Base-by-base conservation (phyloP, 2,113 vertebrate species). In the Sorex araneus region DNA sequence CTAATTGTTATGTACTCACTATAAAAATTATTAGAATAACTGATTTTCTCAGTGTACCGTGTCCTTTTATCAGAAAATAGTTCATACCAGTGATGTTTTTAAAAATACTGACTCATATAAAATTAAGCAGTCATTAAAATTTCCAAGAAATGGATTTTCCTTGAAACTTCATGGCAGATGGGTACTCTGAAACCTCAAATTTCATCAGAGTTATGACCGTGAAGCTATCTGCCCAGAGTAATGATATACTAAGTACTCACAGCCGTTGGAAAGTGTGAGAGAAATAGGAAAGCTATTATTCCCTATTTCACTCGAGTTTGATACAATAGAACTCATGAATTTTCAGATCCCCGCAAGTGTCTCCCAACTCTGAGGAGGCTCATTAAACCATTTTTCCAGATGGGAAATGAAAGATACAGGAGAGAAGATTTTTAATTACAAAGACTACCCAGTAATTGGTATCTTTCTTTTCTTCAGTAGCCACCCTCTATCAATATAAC, bases 371-470 rank as follows among this genome's bases (percentile, higher is more conserved):
- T 57, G 8, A 70, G 34, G 11, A 45, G 69, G 40, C 25, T 87
- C 45, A 69, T 12, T 76, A 90, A 92, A 36, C 19, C 40, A n/a
- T 50, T 18, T 43, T 87, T 90, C 21, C 79, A 94, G 88, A 90
- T 9, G 71, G 45, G 30, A 30, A 3, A 34, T n/a, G 32, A 34
- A 43, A 77, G 83, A 95, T 54, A 34, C 0, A 40, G 21, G 30
- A 73, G 2, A 80, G 67, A 84, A 0, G 30, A 50, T 27, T 93
- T 89, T 83, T 84, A 77, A 87, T 81, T 40, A 94, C 66, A 78
- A 86, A 78, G 88, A 91, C 89, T 43, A 87, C 40, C 54, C 43
- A 8, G 43, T 90, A 93, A 94, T 60, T 91, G 83, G 18, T 27
- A 25, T 13, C 85, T 79, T 43, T 47, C 83, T 75, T 40, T 28